phyloP scores from a whole-genome alignment of 2,113 vertebrate species.

The Epinephelus cyanopodus region DNA sequence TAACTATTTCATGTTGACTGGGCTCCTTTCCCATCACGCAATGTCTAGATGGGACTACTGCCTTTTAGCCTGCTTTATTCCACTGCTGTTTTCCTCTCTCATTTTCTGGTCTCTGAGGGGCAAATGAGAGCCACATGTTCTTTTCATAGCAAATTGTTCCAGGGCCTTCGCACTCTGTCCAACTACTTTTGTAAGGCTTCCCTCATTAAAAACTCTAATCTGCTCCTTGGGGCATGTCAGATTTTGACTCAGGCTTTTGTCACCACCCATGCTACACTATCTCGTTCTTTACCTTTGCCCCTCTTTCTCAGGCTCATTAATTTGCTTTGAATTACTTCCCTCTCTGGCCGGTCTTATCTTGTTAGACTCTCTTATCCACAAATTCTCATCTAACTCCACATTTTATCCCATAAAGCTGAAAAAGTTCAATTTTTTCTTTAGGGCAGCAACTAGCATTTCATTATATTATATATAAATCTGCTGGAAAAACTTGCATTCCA shows the following conservation, averaged over 20 bases:
- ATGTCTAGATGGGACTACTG: constrained; percentile 44
- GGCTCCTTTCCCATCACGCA: constrained; percentile 49
- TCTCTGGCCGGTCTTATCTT: background rate
- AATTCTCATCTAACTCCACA: background rate
- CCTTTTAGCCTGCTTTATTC: constrained; percentile 48
- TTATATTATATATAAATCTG: background rate
- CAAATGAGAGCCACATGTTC: constrained; percentile 75
- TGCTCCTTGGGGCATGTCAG: constrained; percentile 46
- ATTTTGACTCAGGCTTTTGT: constrained; percentile 27
- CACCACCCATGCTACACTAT: background rate
- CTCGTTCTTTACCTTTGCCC: background rate
- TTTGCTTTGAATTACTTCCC: constrained; percentile 1
- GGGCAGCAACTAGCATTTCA: background rate
- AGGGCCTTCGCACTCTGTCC: constrained; percentile 52
- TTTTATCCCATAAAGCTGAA: background rate
- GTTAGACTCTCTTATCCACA: background rate
- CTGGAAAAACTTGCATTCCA: background rate
- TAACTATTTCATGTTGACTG: constrained; percentile 52
- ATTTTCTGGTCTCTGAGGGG: constrained; percentile 62
- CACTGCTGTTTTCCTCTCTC: constrained; percentile 58
- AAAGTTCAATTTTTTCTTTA: background rate
- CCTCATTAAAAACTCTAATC: constrained; percentile 61
- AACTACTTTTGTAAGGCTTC: constrained; percentile 41
- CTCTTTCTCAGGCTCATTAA: background rate
- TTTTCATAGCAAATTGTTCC: constrained; percentile 68